Percentiles rank a stretch among this genome's conserved stretches.
phyloP scores from a whole-genome alignment of 2,113 vertebrate genomes.

The Cichladusa arquata region DNA sequence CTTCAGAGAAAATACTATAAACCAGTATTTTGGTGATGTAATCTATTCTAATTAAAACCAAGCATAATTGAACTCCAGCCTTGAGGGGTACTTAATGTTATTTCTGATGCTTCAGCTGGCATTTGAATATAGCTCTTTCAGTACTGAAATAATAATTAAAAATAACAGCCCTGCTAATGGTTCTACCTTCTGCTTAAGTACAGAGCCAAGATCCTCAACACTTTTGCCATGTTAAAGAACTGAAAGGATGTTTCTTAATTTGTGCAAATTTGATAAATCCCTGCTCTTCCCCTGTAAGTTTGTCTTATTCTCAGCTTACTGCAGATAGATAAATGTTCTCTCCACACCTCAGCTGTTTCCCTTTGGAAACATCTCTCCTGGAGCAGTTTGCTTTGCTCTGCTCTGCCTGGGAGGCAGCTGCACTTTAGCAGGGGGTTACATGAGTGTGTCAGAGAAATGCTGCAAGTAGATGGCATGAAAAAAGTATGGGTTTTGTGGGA shows the following conservation, averaged over 20 bases:
- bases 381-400: background rate
- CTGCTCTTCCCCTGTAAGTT: background rate
- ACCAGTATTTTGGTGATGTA: background rate
- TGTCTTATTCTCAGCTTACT: background rate
- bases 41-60: slow-evolving; percentile 8
- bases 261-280: background rate
- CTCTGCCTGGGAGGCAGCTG: fast-evolving
- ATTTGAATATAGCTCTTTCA: slow-evolving; percentile 15
- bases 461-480: background rate
- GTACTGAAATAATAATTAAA: slow-evolving; percentile 14
- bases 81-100: background rate
- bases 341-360: background rate
- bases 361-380: background rate
- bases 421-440: background rate
- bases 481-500: background rate
- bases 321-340: background rate
- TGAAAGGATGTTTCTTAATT: background rate
- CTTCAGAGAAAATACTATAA: background rate
- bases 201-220: background rate
- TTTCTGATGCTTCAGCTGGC: slow-evolving; percentile 14
- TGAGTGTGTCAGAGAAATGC: background rate
- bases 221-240: background rate
- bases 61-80: slow-evolving; percentile 10
- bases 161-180: slow-evolving; percentile 24
- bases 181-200: slow-evolving; percentile 10